Percentiles rank a stretch among this genome's conserved stretches.
Conservation (phyloP, 2,797 vertebrate genomes). For the Rallus crepitans region DNA sequence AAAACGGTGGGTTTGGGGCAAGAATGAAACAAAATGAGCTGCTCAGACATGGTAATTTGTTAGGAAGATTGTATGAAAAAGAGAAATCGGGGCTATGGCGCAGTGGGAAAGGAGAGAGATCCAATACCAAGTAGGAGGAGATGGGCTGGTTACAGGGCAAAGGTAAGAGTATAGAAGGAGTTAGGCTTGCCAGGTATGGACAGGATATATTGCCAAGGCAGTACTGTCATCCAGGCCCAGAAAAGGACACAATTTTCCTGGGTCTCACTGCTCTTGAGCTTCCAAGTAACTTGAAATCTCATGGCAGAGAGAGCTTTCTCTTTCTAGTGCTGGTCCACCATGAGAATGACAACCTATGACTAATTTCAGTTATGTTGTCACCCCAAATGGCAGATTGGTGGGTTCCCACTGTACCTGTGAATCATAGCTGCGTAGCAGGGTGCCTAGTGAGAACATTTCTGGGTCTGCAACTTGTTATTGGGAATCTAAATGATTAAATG, state of each 20-base stretch:
- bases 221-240: not conserved
- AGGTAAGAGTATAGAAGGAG: not conserved
- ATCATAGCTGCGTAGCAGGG: not conserved
- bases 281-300: not conserved
- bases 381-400: not conserved
- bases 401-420: not conserved
- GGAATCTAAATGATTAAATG: not conserved
- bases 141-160: not conserved
- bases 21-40: not conserved
- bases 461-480: not conserved
- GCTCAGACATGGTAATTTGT: not conserved
- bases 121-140: not conserved
- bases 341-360: not conserved
- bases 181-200: accelerated
- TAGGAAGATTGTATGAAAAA: not conserved
- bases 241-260: not conserved
- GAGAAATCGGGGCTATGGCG: not conserved
- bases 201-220: not conserved
- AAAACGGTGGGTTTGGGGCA: accelerated
- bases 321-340: not conserved
- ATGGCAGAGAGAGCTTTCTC: accelerated
- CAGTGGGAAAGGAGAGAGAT: not conserved
- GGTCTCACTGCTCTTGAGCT: accelerated
- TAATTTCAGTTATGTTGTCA: not conserved
- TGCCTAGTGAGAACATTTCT: not conserved